Conservation (phyloP, 1,140 invertebrate genomes). For the Magallana angulata region DNA sequence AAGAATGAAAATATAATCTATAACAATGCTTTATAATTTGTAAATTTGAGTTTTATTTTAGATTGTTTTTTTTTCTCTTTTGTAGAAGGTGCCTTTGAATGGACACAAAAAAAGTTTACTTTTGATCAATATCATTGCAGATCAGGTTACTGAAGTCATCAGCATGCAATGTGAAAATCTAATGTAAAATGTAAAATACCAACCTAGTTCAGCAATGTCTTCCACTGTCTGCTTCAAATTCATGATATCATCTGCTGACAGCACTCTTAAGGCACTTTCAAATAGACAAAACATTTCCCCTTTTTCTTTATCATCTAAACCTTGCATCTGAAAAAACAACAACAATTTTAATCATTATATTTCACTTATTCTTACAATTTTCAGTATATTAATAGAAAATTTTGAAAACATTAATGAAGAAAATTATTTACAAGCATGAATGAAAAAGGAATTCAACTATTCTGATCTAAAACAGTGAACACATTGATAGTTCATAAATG, state of each 20-base stretch:
- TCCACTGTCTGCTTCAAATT: neutral
- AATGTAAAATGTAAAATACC: neutral
- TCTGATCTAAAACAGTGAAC: too few species aligned
- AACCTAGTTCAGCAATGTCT: neutral
- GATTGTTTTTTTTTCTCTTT: neutral
- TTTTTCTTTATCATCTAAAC: neutral
- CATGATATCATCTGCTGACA: neutral
- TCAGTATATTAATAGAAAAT: too few species aligned
- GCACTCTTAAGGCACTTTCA: slow-evolving; percentile 7
- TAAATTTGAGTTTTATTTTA: neutral
- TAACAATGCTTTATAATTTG: neutral
- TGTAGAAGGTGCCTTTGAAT: too few species aligned
- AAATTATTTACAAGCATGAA: too few species aligned
- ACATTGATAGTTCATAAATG: too few species aligned
- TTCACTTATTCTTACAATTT: too few species aligned
- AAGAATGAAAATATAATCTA: too few species aligned
- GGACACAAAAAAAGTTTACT: too few species aligned
- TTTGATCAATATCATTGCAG: neutral
- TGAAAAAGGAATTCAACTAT: too few species aligned
- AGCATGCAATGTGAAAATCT: neutral
- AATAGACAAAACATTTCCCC: slow-evolving; percentile 13
- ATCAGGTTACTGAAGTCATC: neutral
- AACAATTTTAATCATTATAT: neutral
- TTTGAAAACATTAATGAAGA: too few species aligned
- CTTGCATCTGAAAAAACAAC: slow-evolving; percentile 14